Conservation (phyloP, 2,113 vertebrate genomes). For the Pitta sordida region DNA sequence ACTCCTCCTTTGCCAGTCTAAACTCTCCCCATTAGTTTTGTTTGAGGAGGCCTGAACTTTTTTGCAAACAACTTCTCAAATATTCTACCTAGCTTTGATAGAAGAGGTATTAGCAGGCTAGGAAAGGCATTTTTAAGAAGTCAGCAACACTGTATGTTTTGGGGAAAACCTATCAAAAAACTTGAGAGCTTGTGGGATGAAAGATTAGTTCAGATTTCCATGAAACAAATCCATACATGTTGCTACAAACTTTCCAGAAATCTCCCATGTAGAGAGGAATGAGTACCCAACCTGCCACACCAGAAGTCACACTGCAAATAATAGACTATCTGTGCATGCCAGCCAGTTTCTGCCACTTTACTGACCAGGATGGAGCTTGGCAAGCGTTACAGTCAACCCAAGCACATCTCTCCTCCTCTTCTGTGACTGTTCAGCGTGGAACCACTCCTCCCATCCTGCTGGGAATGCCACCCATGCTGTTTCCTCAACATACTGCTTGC, state of each 20-base stretch:
- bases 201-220: background rate
- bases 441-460: background rate
- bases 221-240: background rate
- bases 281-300: background rate
- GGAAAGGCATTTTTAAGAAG: background rate
- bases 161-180: background rate
- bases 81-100: background rate
- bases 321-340: background rate
- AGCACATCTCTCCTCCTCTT: background rate
- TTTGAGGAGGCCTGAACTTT: background rate
- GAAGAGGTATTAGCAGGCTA: background rate
- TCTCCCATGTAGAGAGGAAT: background rate
- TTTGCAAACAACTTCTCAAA: background rate
- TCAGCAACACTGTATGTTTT: background rate
- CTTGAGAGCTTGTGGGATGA: background rate
- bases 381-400: background rate
- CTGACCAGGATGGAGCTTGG: background rate
- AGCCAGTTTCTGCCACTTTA: background rate
- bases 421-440: accelerated
- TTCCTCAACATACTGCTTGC: background rate
- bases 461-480: background rate
- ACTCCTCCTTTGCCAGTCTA: background rate
- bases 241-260: background rate
- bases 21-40: background rate
- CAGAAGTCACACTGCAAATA: background rate